Base-by-base conservation (phyloP, 2,113 vertebrate species). In the Heteronetta atricapilla region DNA sequence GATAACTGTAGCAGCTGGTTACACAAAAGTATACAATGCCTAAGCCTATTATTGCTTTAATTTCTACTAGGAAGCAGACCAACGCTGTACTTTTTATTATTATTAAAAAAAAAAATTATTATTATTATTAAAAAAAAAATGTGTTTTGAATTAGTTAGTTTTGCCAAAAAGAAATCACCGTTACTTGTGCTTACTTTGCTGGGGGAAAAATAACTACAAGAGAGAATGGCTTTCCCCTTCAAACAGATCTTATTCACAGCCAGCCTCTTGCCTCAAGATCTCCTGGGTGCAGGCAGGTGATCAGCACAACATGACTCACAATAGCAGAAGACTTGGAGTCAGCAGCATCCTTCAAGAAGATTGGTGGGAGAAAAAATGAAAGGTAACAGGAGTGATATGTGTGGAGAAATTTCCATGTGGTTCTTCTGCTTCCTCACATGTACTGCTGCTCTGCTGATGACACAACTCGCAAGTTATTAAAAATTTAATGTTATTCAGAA, bases 381-480 rank as follows among this genome's bases (percentile, higher is more conserved):
- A 83, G 31, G 42, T 88, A 96, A 78, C 74, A 72, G 66, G 58
- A 81, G 8, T 1, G 13, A 69, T 78, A 66, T 53, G 46, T 88
- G 42, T 50, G 48, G 76, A 93, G 75, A 85, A 9, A 72, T 85
- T 94, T 94, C 87, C 53, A 38, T 89, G 85, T 70, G 64, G 48
- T 87, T 90, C 81, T 88, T 88, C 72, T 95, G 12, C 60, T 94
- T 93, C 88, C 68, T 89, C 55, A 70, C 44, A 79, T 90, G 60
- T 89, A 69, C 83, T 92, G 87, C 87, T 92, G 60, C 87, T 97
- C 77, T 55, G 63, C 64, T 95, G 88, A 92, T 89, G 92, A 90
- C 56, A 92, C 62, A 96, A 90, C 80, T 87, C 26, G 7, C 88
- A 93, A 95, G 89, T 94, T 95, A 96, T 95, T 96, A 96, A 96